These are phyloP conservation scores for Drosophila persimilis DNA, from an alignment of 1,140 invertebrate genomes.

Conservation along the genomic window DNA sequence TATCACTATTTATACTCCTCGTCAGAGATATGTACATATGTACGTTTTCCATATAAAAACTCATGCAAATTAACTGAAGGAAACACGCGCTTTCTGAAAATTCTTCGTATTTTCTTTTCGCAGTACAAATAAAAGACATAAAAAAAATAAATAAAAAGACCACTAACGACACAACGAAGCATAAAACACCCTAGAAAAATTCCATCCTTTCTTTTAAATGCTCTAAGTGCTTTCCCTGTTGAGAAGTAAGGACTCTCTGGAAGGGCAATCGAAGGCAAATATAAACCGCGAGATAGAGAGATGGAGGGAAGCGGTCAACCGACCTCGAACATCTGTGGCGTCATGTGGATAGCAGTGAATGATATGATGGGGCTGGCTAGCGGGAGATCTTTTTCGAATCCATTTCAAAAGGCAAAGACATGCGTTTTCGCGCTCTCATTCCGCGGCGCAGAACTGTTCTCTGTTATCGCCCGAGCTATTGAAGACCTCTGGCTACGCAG, in stretches of 20 bases:
- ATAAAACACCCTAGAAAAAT: conserved; percentile 5
- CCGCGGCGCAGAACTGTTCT: background rate
- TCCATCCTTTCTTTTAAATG: too few species aligned
- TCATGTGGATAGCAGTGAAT: conserved; percentile 28
- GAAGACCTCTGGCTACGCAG: conserved; percentile 30
- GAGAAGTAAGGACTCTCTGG: too few species aligned
- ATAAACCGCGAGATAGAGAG: conserved; percentile 26
- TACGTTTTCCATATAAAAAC: conserved; percentile 48
- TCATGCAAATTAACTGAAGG: conserved; percentile 10
- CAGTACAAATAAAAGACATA: conserved; percentile 65
- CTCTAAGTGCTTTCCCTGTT: too few species aligned
- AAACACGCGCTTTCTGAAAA: conserved; percentile 55
- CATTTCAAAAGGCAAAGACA: background rate
- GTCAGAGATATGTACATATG: conserved; percentile 43
- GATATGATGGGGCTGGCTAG: background rate
- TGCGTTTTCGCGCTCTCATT: conserved; percentile 3
- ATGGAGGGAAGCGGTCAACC: conserved; percentile 17
- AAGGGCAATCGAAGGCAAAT: conserved; percentile 27
- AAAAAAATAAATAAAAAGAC: too few species aligned
- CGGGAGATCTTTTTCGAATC: background rate
- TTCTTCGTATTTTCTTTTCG: conserved; percentile 51
- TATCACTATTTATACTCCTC: conserved; percentile 18
- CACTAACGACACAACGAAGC: conserved; percentile 2
- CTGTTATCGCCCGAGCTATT: conserved; percentile 34
- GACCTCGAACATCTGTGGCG: conserved; percentile 29